Conservation (phyloP, 2,888 invertebrate species). For the Drosophila yooni region DNA sequence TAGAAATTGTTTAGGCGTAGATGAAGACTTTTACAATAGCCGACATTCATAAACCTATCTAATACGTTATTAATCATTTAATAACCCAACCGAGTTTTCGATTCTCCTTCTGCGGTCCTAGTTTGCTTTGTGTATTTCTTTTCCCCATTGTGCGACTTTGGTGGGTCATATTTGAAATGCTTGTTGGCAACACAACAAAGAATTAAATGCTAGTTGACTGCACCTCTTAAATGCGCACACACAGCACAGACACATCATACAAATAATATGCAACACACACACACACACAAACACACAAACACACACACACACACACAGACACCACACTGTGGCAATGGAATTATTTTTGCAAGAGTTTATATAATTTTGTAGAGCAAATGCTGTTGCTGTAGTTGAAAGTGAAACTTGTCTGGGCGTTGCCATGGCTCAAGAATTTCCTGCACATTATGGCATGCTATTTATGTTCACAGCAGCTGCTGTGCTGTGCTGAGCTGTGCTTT, state of each 20-base stretch:
- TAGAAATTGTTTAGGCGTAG: not conserved
- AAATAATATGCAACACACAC: conserved; percentile 2
- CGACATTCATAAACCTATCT: not conserved
- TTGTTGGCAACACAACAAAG: conserved; percentile 51
- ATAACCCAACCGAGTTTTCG: not conserved
- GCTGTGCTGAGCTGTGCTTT: conserved; percentile 3
- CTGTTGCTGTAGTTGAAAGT: conserved; percentile 38
- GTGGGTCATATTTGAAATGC: conserved; percentile 52
- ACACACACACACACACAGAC: conserved; percentile 17
- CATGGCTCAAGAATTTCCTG: conserved; percentile 75
- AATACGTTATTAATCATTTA: not conserved
- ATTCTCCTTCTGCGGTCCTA: not conserved
- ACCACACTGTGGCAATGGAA: conserved; percentile 34
- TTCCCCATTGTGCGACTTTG: conserved; percentile 51
- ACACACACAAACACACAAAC: conserved; percentile 2
- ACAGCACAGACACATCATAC: conserved; percentile 22
- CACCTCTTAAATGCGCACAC: conserved; percentile 61
- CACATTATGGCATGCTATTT: conserved; percentile 38
- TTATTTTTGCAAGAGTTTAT: conserved; percentile 66
- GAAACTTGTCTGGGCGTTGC: conserved; percentile 75
- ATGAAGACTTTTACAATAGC: not conserved
- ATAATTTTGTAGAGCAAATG: conserved; percentile 72
- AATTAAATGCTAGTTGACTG: conserved; percentile 66
- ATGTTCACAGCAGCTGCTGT: conserved; percentile 33
- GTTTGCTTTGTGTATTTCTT: not conserved